Conservation (phyloP, 2,113 vertebrate genomes). For the Bos javanicus region DNA sequence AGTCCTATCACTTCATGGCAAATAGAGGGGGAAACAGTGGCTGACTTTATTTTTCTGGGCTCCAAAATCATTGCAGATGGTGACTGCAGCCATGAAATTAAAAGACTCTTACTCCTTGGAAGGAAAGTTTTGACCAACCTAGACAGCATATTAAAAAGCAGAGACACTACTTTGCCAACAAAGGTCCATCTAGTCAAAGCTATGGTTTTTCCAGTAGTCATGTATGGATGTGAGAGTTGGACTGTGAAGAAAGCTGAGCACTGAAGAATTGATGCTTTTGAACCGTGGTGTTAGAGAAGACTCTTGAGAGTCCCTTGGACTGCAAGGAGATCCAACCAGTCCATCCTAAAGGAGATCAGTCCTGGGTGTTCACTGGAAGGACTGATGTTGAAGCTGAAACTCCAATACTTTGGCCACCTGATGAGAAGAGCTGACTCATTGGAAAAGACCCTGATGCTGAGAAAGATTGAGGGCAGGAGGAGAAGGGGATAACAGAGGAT, state of each 20-base stretch:
- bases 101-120: background rate
- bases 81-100: background rate
- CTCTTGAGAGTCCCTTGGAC: no score
- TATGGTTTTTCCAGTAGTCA: background rate
- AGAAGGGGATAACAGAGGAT: background rate
- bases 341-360: background rate
- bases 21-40: background rate
- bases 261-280: background rate
- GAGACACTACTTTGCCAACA: background rate
- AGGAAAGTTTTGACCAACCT: background rate
- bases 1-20: no score
- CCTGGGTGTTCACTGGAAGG: background rate
- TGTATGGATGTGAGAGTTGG: background rate
- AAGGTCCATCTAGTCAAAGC: background rate
- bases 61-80: background rate
- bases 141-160: background rate
- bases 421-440: background rate
- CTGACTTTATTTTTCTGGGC: background rate
- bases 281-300: background rate
- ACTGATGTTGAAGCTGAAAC: background rate
- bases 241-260: background rate
- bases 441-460: background rate
- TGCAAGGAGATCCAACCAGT: background rate
- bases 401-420: background rate
- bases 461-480: background rate